Evolutionary conservation across 2,113 vertebrate genomes (phyloP).

Genomic region (Chionomys nivalis): DNA sequence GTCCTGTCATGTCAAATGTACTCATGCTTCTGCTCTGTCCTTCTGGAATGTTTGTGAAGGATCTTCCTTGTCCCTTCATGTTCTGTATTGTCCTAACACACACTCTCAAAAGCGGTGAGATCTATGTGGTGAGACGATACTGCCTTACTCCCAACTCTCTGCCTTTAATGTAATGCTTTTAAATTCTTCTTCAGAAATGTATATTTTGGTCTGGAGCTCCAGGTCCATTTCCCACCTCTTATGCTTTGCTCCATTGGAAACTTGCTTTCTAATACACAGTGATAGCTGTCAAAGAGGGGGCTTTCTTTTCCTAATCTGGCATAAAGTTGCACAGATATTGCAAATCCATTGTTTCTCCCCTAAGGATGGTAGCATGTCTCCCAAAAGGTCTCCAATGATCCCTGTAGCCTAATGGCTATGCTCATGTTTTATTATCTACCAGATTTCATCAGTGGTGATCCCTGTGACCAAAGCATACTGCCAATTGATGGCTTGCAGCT

Average conservation of each 20-base stretch:
- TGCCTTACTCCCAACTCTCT: background rate
- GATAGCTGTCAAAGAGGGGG: background rate
- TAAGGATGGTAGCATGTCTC: background rate
- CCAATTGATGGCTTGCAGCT: fast-evolving
- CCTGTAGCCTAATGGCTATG: fast-evolving
- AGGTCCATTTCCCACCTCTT: background rate
- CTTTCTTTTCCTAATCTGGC: background rate
- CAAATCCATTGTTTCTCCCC: background rate
- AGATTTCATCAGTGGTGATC: fast-evolving
- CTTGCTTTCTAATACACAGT: background rate
- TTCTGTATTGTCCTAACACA: background rate
- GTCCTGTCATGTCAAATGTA: background rate
- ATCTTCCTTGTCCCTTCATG: background rate
- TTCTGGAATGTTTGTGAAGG: background rate
- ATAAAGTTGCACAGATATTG: background rate
- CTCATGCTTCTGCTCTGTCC: background rate
- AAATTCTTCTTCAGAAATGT: background rate
- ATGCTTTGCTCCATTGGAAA: background rate
- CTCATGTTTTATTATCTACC: background rate
- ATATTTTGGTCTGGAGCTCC: background rate
- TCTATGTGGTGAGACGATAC: background rate
- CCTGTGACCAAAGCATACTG: background rate
- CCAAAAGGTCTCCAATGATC: no score
- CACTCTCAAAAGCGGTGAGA: background rate
- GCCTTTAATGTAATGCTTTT: background rate